Base-by-base conservation (phyloP, 2,797 vertebrate species). In the Tympanoctomys barrerae region DNA sequence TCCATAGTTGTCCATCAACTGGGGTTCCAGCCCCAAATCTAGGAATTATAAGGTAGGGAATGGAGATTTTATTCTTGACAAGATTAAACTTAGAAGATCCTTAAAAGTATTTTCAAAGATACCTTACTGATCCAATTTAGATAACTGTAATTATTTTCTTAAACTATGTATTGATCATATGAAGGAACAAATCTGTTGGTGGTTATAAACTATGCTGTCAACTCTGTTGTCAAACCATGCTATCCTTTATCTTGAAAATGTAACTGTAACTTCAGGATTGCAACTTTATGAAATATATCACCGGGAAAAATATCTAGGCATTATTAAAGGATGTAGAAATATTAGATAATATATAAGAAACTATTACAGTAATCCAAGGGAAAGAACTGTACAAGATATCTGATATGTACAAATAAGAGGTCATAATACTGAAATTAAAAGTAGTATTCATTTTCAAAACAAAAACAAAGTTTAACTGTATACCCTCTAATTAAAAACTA, bases 391-490 rank as follows among this genome's bases (percentile, higher is more conserved):
- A 89, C 14, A 79, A 22, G 13, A 33, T 18, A 31, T 49, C 33
- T 59, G 66, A 66, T 54, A 87, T n/a, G 33, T 12, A 12, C 12
- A 88, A 21, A 75, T 19, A 94, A 62, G 52, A 83, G 36, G 24
- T 36, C 9, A 84, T 8, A 57, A 61, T 10, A 70, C 39, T 78
- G 57, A 85, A 68, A 57, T 49, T 59, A 87, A 91, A 96, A 92
- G 62, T 36, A 86, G 16, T 31, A 70, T 22, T n/a, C 70, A 18
- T 14, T 62, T 95, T 92, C 42, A 91, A 97, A 92, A 82, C n/a
- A 62, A 90, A 88, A 77, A 39, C 28, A 36, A 24, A 79, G 66
- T 91, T 93, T 92, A 82, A 83, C 80, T 93, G 59, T 91, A 91
- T 79, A 59, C 62, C 26, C 64, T 19, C 18, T 68, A 73, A 94